Base-by-base conservation (phyloP, 2,888 invertebrate species). In the Ornithoptera alexandrae region DNA sequence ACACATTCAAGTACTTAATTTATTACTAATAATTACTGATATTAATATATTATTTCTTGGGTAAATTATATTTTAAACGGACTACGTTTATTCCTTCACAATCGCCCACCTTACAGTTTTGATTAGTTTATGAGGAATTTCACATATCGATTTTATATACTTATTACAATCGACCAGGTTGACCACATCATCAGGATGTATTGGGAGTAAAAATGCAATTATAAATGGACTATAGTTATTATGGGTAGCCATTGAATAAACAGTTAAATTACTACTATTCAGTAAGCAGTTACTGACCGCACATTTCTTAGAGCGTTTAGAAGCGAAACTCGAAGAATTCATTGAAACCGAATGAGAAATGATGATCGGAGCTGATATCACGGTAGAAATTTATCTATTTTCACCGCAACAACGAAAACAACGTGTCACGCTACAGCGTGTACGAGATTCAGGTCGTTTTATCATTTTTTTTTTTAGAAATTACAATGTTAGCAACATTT, bases 301-400 rank as follows among this genome's bases (percentile, higher is more conserved):
- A 20, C 62, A 36, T 63, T 68, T 68, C 30, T 46, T 5, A 46
- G 60, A 60, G 22, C 39, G 59, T 39, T 64, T 22, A 60, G 63
- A 17, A 63, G 24, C 60, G 56, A 64, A 60, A 57, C 42, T 50
- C 50, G 18, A 60, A 60, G 65, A 69, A 65, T 69, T 65, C 64
- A 60, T 64, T 60, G 56, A 60, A 69, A 69, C 46, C n/a, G 59
- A 50, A 18, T 46, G 22, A 68, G 62, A 42, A 20, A 36, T 50
- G 12, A 36, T 60, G 64, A 69, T 65, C 53, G 64, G 50, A 64
- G 59, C 59, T 39, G 56, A 53, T 60, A 69, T 60, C 63, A n/a
- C 17, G 64, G 60, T 69, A 50, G 60, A 24, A 61, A 67, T 60
- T 67, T 61, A 67, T 68, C 67, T 69, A 60, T 64, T 69, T 69